A percentile compares a stretch with the other conserved stretches of the same genome.
Conservation (phyloP, 2,113 vertebrate genomes). For the Bubo scandiacus region DNA sequence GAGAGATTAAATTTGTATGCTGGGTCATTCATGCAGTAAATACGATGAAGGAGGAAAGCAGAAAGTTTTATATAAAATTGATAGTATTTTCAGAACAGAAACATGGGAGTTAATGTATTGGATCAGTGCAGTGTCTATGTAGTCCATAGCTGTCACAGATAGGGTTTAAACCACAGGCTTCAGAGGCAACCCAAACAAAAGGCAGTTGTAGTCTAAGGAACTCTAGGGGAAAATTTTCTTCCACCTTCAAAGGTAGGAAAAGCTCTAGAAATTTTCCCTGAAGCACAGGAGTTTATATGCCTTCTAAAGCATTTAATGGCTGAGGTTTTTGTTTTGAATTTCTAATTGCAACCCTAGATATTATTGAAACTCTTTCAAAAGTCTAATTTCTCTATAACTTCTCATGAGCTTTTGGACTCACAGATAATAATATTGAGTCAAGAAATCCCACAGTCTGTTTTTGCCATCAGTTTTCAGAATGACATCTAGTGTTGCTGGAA, state of each 20-base stretch:
- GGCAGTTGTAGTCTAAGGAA: neutral
- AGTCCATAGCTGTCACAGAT: neutral
- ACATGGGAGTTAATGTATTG: neutral
- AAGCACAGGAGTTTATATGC: neutral
- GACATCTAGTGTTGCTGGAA: neutral
- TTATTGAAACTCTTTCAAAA: neutral
- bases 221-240: neutral
- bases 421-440: neutral
- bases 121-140: neutral
- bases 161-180: neutral
- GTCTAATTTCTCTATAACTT: neutral
- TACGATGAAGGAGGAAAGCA: neutral
- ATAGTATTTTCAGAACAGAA: constrained; percentile 4
- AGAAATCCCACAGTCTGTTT: neutral
- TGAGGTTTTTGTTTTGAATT: neutral
- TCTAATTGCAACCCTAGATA: neutral
- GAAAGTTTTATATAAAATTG: constrained; percentile 26
- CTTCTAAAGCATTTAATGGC: neutral
- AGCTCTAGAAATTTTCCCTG: neutral
- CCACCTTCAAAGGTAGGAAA: neutral
- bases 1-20: constrained; percentile 30
- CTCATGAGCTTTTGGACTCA: neutral
- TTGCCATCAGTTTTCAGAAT: neutral
- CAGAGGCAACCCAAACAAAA: neutral
- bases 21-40: constrained; percentile 1